phyloP scores from a whole-genome alignment of 2,797 vertebrate species.

The Darevskia mixta region DNA sequence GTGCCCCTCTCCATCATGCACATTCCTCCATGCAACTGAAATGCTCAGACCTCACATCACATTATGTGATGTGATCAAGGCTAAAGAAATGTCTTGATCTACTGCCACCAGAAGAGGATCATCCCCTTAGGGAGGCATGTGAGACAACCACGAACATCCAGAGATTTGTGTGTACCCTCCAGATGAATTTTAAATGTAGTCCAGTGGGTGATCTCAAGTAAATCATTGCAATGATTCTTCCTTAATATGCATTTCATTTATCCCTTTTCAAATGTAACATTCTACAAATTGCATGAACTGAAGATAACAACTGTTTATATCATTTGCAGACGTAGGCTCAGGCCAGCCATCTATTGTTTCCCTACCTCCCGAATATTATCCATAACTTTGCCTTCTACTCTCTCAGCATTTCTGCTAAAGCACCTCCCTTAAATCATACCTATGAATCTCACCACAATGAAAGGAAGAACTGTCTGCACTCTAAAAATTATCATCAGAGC shows the following conservation, averaged over 20 bases:
- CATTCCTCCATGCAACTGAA: neutral
- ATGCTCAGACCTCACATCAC: neutral
- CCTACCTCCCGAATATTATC: constrained; percentile 23
- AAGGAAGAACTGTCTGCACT: constrained; percentile 55
- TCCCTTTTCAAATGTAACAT: neutral
- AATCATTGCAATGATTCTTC: neutral
- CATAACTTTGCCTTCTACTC: constrained; percentile 51
- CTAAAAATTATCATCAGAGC: constrained; percentile 64
- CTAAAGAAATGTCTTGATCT: neutral
- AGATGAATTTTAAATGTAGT: neutral
- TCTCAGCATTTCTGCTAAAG: constrained; percentile 55
- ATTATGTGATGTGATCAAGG: neutral
- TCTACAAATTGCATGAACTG: neutral
- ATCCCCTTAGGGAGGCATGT: neutral
- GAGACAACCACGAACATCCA: neutral
- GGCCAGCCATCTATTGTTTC: constrained; percentile 3
- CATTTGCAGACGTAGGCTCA: constrained; percentile 16
- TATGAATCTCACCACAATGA: constrained; percentile 35
- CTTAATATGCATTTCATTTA: neutral
- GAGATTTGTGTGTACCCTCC: neutral
- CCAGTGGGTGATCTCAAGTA: neutral
- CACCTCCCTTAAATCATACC: constrained; percentile 45
- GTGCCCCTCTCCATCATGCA: neutral
- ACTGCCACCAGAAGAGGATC: too few species aligned
- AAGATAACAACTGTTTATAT: constrained; percentile 6